Evolutionary conservation across 2,113 vertebrate species (phyloP).

Genomic region (Labrus mixtus): DNA sequence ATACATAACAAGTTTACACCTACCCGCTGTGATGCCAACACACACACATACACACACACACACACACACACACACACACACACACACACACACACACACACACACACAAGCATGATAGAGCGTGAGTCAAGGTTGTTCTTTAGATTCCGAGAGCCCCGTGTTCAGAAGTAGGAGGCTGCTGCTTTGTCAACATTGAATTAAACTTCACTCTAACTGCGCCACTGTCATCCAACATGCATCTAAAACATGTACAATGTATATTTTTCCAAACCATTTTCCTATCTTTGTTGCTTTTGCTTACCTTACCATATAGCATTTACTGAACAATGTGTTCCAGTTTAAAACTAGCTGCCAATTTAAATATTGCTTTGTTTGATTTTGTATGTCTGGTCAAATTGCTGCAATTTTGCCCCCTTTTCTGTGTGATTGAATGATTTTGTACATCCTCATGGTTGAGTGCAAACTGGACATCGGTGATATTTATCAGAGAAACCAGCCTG

Average conservation of each 20-base stretch:
- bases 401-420: conserved; percentile 17
- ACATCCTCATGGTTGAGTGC: conserved; percentile 38
- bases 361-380: conserved; percentile 37
- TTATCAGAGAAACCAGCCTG: conserved; percentile 50
- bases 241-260: conserved; percentile 16
- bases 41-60: conserved; percentile 1
- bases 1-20: neutral
- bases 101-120: conserved; percentile 33
- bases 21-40: conserved; percentile 18
- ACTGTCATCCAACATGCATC: conserved; percentile 31
- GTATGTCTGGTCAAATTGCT: conserved; percentile 24
- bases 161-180: conserved; percentile 40
- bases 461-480: conserved; percentile 15
- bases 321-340: conserved; percentile 25
- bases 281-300: conserved; percentile 25
- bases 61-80: conserved; percentile 9
- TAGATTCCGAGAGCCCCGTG: neutral
- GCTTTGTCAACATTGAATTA: conserved; percentile 16
- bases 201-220: conserved; percentile 31
- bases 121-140: conserved; percentile 36
- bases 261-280: conserved; percentile 19
- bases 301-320: conserved; percentile 28
- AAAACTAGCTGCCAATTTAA: conserved; percentile 60
- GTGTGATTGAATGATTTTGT: conserved; percentile 17
- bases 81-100: no score